A percentile compares a stretch with the other conserved stretches of the same genome.
Evolutionary conservation across 2,113 vertebrate species (phyloP).

Genomic region (Leucopternis melanops): DNA sequence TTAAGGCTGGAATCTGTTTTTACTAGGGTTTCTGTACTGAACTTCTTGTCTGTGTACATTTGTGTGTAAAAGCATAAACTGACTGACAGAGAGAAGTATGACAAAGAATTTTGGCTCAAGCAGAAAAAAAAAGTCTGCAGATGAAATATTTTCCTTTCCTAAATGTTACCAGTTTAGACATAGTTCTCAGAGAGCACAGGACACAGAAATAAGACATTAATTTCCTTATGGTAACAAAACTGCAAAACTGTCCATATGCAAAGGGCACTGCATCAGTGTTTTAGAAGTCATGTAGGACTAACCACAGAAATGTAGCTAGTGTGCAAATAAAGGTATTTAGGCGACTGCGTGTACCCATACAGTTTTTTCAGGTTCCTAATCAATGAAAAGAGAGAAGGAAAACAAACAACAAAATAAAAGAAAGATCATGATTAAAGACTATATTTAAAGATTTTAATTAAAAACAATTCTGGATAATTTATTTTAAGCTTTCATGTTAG

Average conservation of each 20-base stretch:
- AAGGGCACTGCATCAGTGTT: neutral
- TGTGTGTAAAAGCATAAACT: neutral
- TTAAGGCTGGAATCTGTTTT: neutral
- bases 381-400: neutral
- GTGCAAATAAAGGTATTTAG: neutral
- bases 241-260: neutral
- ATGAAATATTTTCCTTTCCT: neutral
- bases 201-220: neutral
- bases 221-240: neutral
- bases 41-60: neutral
- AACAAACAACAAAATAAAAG: neutral
- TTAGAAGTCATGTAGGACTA: neutral
- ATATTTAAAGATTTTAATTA: neutral
- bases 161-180: neutral
- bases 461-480: neutral
- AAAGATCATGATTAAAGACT: neutral
- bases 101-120: neutral
- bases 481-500: neutral
- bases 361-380: neutral
- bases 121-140: neutral
- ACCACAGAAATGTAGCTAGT: neutral
- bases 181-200: neutral
- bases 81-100: neutral
- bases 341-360: neutral
- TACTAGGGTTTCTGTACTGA: neutral